Evolutionary conservation across 2,888 invertebrate genomes (phyloP), one percentile per base, ranked within the genome.

Genomic region (Cephus rjabovi): DNA sequence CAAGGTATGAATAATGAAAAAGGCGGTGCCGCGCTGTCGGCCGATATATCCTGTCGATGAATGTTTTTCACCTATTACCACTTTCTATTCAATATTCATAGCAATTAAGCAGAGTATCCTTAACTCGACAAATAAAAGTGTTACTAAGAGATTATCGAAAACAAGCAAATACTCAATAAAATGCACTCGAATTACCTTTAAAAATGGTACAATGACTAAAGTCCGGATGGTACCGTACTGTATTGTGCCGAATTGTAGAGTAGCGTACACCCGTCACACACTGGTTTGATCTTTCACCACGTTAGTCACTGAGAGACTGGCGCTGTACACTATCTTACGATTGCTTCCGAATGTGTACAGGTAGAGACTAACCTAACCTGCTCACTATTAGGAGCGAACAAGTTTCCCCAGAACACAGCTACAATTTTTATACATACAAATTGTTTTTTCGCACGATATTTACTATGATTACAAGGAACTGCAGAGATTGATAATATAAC

Each of bases 1-100:
- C 84, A 79, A 81, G 68, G 80, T 81, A 84, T 82, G 86, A 88
- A 86, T 88, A 86, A 86, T 81, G 84, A 86, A 87, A 87, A 89
- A 90, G 90, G 90, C 90, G 90, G 89, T 90, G 90, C 89, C 90
- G 87, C 81, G 76, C 82, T 82, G 82, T 80, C 79, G 80, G 82
- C 73, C 78, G 80, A 76, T n/a, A 69, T 77, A 69, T 73, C 68
- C 11, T 23, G 35, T 9, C 23, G 56, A 56, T 23, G 56, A 56
- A 56, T 56, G 56, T 56, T 56, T 56, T 56, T 56, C 56, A 56
- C 56, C 56, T 56, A 56, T 23, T 56, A 56, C 23, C 56, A 23
- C 56, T 56, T 56, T 56, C 56, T 56, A 56, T 56, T 23, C 9
- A 23, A 9, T 56, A 1, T 56, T 56, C 56, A 23, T 23, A 56